Evolutionary conservation across 2,888 invertebrate genomes (phyloP).

Genomic region (Oscheius sp.): DNA sequence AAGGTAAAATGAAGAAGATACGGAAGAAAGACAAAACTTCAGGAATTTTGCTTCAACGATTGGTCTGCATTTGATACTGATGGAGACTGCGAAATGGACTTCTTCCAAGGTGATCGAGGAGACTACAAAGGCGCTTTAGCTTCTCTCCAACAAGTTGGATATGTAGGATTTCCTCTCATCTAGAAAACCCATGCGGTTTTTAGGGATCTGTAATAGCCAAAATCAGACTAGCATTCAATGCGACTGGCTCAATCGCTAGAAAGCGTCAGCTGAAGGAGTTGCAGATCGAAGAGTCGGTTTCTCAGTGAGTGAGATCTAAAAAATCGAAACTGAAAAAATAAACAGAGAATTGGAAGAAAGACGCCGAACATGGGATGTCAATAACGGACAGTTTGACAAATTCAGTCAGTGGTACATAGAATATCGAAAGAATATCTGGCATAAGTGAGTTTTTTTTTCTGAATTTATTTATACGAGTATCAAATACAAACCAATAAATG

Average conservation of each 20-base stretch:
- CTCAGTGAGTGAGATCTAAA: constrained; percentile 29
- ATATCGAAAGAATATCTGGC: constrained; percentile 69
- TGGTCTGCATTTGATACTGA: constrained; percentile 69
- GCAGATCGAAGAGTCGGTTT: constrained; percentile 64
- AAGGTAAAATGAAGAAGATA: constrained; percentile 43
- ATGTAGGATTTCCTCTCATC: constrained; percentile 49
- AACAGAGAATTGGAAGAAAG: constrained; percentile 53
- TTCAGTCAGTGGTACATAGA: constrained; percentile 69
- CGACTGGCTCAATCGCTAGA: constrained; percentile 58
- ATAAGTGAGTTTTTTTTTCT: constrained; percentile 47
- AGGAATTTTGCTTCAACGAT: constrained; percentile 70
- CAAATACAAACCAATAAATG: not conserved
- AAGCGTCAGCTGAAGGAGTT: constrained; percentile 64
- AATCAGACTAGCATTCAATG: constrained; percentile 68
- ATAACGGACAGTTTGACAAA: constrained; percentile 67
- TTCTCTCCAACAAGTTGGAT: constrained; percentile 68
- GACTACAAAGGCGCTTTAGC: constrained; percentile 67
- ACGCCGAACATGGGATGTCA: constrained; percentile 67
- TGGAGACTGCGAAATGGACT: constrained; percentile 69
- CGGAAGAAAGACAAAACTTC: too few species aligned
- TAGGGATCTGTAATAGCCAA: constrained; percentile 70
- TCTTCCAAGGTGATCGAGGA: constrained; percentile 61
- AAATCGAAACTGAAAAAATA: not conserved
- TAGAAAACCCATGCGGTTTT: not conserved
- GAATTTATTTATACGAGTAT: not conserved